These are phyloP conservation scores for Pyrgus malvae DNA, from an alignment of 2,888 invertebrate genomes.

Conservation along the genomic window DNA sequence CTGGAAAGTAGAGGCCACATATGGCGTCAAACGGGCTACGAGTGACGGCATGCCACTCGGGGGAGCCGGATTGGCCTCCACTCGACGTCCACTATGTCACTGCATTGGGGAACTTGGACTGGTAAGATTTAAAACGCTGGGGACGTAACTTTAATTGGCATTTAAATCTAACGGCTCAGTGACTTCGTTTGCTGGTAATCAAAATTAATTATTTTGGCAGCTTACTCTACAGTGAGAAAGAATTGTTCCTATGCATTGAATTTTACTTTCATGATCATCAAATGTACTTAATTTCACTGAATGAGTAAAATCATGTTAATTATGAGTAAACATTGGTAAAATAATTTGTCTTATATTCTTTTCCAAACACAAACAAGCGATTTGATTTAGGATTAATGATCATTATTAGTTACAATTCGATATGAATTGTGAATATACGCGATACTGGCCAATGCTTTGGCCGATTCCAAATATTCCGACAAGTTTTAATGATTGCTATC, in stretches of 20 bases:
- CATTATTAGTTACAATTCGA: too few species aligned
- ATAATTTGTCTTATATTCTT: too few species aligned
- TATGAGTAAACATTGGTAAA: too few species aligned
- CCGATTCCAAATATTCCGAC: too few species aligned
- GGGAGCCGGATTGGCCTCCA: conserved; percentile 74
- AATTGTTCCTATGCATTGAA: neutral
- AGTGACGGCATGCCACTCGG: conserved; percentile 75
- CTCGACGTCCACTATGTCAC: conserved; percentile 60
- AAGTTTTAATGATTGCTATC: too few species aligned
- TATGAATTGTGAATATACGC: too few species aligned
- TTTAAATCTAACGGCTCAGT: conserved; percentile 26
- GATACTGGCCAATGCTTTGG: too few species aligned
- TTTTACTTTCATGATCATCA: too few species aligned
- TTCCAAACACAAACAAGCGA: too few species aligned
- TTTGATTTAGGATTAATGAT: too few species aligned
- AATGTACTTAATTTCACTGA: too few species aligned
- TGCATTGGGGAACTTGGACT: conserved; percentile 48
- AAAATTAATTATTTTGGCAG: conserved; percentile 1
- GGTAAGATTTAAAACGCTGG: conserved; percentile 51
- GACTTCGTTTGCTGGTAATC: conserved; percentile 21
- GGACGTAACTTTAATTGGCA: conserved; percentile 30
- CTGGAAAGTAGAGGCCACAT: conserved; percentile 55
- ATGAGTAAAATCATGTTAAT: too few species aligned
- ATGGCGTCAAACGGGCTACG: conserved; percentile 79
- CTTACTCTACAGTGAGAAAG: neutral